Percentiles rank a stretch among this genome's conserved stretches.
Conservation (phyloP, 2,888 invertebrate genomes). For the Diaperis boleti region DNA sequence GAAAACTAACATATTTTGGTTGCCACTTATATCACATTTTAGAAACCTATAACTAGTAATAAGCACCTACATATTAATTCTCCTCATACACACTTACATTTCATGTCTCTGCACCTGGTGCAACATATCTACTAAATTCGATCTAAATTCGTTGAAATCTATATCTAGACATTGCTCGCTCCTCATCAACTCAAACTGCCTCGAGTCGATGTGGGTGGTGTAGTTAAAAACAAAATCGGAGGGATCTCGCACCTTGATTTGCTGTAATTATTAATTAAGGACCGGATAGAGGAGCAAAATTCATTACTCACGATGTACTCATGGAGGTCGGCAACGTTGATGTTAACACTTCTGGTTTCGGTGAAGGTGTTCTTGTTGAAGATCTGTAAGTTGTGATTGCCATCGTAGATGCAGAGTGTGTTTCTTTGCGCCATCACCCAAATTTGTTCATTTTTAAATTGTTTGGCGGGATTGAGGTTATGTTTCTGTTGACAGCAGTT, state of each 20-base stretch:
- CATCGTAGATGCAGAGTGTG: slow-evolving; percentile 46
- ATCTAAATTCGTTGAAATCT: slow-evolving; percentile 60
- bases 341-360: slow-evolving; percentile 48
- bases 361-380: slow-evolving; percentile 40
- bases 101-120: slow-evolving; percentile 55
- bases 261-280: slow-evolving; percentile 45
- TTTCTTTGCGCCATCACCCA: slow-evolving; percentile 20
- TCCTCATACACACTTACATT: slow-evolving; percentile 55
- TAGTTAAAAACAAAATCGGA: slow-evolving; percentile 61
- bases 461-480: slow-evolving; percentile 24
- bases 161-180: slow-evolving; percentile 62
- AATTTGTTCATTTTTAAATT: neutral
- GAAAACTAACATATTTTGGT: slow-evolving; percentile 59
- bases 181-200: slow-evolving; percentile 59
- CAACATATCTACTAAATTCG: slow-evolving; percentile 61
- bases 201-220: slow-evolving; percentile 57
- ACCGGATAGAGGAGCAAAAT: too few relatives aligned
- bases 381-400: slow-evolving; percentile 48
- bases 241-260: slow-evolving; percentile 58
- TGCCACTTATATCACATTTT: slow-evolving; percentile 54
- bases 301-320: slow-evolving; percentile 49
- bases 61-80: too few relatives aligned
- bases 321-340: slow-evolving; percentile 46
- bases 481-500: slow-evolving; percentile 3
- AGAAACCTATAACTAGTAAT: slow-evolving; percentile 57